Conservation (phyloP, 2,113 vertebrate species). For the Petromus typicus region DNA sequence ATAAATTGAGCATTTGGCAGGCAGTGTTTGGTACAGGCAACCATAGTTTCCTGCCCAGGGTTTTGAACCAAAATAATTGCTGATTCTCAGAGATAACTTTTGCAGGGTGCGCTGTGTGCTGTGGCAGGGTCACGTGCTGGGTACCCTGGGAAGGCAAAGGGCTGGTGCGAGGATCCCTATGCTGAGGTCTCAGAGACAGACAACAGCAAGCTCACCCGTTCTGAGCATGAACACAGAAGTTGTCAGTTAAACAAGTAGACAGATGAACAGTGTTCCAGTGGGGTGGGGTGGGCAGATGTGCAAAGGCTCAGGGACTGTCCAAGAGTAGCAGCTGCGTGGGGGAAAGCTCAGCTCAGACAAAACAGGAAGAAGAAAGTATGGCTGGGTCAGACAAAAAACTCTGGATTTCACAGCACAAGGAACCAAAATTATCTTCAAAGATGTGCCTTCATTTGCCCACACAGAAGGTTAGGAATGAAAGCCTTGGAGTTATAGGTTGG, state of each 20-base stretch:
- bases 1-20: not conserved
- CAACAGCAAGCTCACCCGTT: not conserved
- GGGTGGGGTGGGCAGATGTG: too few relatives aligned
- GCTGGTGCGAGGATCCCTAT: not conserved
- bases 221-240: not conserved
- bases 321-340: not conserved
- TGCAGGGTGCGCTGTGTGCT: not conserved
- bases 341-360: not conserved
- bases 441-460: not conserved
- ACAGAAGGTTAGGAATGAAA: not conserved
- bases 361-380: not conserved
- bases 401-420: not conserved
- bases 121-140: not conserved
- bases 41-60: not conserved
- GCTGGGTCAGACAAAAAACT: not conserved
- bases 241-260: not conserved
- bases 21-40: not conserved
- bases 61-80: not conserved
- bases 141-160: not conserved
- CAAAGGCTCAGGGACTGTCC: not conserved
- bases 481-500: not conserved
- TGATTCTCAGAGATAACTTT: not conserved
- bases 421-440: not conserved
- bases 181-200: not conserved
- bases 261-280: not conserved